Percentiles rank a stretch among this genome's conserved stretches.
phyloP scores from a whole-genome alignment of 1,140 invertebrate genomes.

The Aradophagus sp. region DNA sequence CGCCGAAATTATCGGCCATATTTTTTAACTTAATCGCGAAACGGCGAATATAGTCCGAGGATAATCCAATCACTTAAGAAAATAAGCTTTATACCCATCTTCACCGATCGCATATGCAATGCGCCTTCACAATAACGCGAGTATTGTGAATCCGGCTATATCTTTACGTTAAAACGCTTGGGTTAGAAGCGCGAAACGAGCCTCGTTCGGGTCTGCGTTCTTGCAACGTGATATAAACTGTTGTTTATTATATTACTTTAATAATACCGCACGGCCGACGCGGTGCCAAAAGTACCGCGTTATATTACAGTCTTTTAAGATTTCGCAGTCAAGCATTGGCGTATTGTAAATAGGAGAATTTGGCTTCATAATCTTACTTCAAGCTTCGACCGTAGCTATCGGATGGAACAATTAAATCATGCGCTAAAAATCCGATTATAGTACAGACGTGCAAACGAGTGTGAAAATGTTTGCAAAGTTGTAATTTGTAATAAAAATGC shows the following conservation, averaged over 20 bases:
- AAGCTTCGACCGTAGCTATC: too few relatives aligned
- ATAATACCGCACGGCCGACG: slow-evolving; percentile 45
- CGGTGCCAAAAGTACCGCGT: slow-evolving; percentile 47
- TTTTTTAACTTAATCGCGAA: slow-evolving; percentile 45
- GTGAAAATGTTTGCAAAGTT: too few relatives aligned
- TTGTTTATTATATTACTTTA: slow-evolving; percentile 64
- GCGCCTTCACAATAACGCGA: slow-evolving; percentile 19
- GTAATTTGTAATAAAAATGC: too few relatives aligned
- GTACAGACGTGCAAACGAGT: too few relatives aligned
- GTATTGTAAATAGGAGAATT: slow-evolving; percentile 44
- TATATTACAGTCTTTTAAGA: slow-evolving; percentile 56
- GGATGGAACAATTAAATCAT: too few relatives aligned
- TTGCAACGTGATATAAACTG: slow-evolving; percentile 61
- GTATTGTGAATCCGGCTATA: slow-evolving; percentile 25
- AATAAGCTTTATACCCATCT: slow-evolving; percentile 60
- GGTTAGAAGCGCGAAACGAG: slow-evolving; percentile 28
- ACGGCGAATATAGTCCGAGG: slow-evolving; percentile 42
- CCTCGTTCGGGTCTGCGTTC: slow-evolving; percentile 41
- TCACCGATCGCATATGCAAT: slow-evolving; percentile 51
- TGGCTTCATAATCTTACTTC: slow-evolving; percentile 32
- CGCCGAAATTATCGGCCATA: slow-evolving; percentile 16
- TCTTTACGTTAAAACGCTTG: slow-evolving; percentile 29
- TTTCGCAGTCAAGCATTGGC: slow-evolving; percentile 29
- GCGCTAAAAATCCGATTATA: too few relatives aligned
- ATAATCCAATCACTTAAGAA: slow-evolving; percentile 64